Conservation (phyloP, 2,113 vertebrate genomes). For the Callorhinus ursinus region DNA sequence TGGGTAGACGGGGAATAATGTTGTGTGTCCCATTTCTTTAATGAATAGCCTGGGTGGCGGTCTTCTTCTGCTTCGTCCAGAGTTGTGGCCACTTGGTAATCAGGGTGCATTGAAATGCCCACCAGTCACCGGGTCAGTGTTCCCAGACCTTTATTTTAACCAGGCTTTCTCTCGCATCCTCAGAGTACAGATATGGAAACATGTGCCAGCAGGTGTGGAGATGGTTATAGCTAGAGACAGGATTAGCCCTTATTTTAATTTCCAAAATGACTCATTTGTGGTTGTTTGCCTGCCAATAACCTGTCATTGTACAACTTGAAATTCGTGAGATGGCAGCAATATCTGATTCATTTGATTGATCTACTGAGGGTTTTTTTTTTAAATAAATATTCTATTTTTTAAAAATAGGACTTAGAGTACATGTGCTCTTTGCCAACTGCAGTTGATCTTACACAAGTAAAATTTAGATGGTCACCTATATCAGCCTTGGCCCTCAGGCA, state of each 20-base stretch:
- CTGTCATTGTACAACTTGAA: neutral
- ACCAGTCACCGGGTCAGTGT: accelerated
- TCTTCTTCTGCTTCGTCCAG: neutral
- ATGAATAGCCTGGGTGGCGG: neutral
- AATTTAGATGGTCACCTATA: neutral
- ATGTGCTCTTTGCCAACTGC: neutral
- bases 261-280: neutral
- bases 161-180: neutral
- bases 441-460: neutral
- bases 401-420: neutral
- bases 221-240: neutral
- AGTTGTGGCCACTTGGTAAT: neutral
- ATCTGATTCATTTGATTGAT: neutral
- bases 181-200: neutral
- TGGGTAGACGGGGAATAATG: neutral
- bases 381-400: neutral
- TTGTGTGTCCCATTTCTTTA: neutral
- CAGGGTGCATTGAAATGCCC: neutral
- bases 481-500: neutral
- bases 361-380: neutral
- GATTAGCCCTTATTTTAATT: neutral
- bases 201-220: accelerated
- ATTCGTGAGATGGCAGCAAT: neutral
- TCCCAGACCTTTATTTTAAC: constrained; percentile 36
- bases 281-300: neutral